Evolutionary conservation across 2,888 invertebrate species (phyloP), one percentile per base, ranked within the genome.

Genomic region (Argyresthia goedartella): DNA sequence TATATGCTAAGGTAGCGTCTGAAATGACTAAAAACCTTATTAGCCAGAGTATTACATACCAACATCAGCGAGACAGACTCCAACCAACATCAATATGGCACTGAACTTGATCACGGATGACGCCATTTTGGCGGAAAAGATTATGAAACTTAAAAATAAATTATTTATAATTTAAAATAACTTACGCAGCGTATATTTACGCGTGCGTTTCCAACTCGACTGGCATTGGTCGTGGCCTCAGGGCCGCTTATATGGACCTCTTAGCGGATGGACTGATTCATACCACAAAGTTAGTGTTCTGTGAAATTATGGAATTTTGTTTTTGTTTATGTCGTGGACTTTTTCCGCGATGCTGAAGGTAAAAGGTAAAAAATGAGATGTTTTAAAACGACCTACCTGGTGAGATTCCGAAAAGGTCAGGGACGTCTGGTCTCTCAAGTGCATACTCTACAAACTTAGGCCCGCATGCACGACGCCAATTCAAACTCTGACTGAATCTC

Each of bases 61-160:
- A 49, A 77, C 73, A 75, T 81, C 81, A 52, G 77, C 85, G 50
- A 65, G 61, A 61, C 72, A 72, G 55, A 69, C 71, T 60, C 68
- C 74, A 55, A 79, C 59, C 59, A 85, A 65, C 70, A 84, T 62
- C 56, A 85, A 67, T 70, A 86, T 67, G 70, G 75, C 85, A 86
- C 85, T 76, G 58, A 86, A 77, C 74, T 73, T 81, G 54, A 84
- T 70, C 73, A 84, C 79, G 69, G 76, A 70, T 60, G 81, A 80
- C 68, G 80, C 71, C 85, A 85, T 84, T 53, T 61, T 60, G 69
- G 63, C 68, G 60, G 56, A 57, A 62, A 63, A 58, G 60, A 67
- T 63, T 55, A 58, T 61, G 60, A 60, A 59, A 64, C 61, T 59
- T 62, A 55, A 55, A 58, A 58, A 56, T 63, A 64, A 62, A 63